Evolutionary conservation across 2,888 invertebrate genomes (phyloP).

Genomic region (Achlya flavicornis): DNA sequence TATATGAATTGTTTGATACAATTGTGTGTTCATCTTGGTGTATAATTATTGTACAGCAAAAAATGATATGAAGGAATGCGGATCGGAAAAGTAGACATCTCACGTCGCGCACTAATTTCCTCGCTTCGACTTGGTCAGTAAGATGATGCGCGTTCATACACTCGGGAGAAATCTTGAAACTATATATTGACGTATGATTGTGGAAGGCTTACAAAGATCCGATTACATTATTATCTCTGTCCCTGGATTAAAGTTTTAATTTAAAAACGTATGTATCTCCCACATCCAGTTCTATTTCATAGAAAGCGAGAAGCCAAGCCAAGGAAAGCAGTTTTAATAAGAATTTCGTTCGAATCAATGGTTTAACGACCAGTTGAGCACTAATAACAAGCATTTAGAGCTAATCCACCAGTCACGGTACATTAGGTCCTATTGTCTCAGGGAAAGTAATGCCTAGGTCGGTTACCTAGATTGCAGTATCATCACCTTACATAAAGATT

Average conservation of each 20-base stretch:
- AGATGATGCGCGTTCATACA: constrained; percentile 68
- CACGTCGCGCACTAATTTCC: constrained; percentile 80
- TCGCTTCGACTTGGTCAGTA: constrained; percentile 63
- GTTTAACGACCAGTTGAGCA: constrained; percentile 52
- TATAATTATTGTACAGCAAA: constrained; percentile 62
- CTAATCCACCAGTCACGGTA: constrained; percentile 51
- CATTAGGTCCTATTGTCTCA: constrained; percentile 50
- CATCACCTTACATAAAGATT: neutral
- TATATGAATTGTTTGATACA: constrained; percentile 26
- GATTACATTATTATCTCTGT: neutral
- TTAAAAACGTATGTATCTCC: neutral
- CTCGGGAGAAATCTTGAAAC: constrained; percentile 73
- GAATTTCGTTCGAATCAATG: constrained; percentile 41
- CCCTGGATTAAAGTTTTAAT: neutral
- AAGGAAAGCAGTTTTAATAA: constrained; percentile 41
- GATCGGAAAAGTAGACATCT: constrained; percentile 70
- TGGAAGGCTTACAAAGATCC: constrained; percentile 18
- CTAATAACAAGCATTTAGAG: constrained; percentile 52
- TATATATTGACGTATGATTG: constrained; percentile 48
- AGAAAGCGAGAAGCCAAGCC: constrained; percentile 20
- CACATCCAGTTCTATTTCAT: neutral
- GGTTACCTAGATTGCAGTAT: neutral
- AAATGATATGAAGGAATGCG: constrained; percentile 72
- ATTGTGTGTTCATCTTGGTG: constrained; percentile 41
- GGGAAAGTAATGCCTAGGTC: constrained; percentile 49